phyloP scores from a whole-genome alignment of 2,113 vertebrate genomes.

The Charadrius vociferus region DNA sequence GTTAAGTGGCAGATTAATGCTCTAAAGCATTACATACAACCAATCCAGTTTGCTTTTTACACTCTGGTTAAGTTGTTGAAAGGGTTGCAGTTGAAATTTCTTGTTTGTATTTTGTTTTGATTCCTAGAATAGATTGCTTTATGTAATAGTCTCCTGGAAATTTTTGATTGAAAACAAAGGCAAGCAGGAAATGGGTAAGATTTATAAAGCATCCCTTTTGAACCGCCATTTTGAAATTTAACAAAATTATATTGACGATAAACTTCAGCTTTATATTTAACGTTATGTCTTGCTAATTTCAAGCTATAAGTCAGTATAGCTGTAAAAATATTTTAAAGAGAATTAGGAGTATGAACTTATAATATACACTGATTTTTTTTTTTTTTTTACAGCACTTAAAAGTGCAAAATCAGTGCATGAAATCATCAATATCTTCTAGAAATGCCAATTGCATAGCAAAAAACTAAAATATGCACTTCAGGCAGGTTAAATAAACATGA shows the following conservation, averaged over 20 bases:
- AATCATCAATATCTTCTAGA: neutral
- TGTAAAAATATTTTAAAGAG: neutral
- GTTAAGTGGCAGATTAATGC: neutral
- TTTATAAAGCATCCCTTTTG: neutral
- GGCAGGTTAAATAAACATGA: neutral
- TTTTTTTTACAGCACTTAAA: neutral
- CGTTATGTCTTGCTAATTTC: neutral
- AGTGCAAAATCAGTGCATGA: neutral
- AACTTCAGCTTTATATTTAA: neutral
- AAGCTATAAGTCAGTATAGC: neutral
- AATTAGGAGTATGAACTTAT: neutral
- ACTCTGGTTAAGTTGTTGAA: neutral
- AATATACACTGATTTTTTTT: fast-evolving
- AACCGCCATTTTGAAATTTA: neutral
- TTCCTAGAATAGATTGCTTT: neutral
- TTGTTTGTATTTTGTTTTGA: neutral
- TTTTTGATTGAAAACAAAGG: neutral
- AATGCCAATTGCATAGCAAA: neutral
- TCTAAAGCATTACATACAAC: neutral
- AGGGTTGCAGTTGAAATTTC: neutral
- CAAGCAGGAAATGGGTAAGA: neutral
- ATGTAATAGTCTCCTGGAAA: neutral
- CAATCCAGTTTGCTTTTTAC: neutral
- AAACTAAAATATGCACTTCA: fast-evolving
- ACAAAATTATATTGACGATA: neutral